Evolutionary conservation across 1,140 invertebrate genomes (phyloP).

Genomic region (Drosophila repleta): DNA sequence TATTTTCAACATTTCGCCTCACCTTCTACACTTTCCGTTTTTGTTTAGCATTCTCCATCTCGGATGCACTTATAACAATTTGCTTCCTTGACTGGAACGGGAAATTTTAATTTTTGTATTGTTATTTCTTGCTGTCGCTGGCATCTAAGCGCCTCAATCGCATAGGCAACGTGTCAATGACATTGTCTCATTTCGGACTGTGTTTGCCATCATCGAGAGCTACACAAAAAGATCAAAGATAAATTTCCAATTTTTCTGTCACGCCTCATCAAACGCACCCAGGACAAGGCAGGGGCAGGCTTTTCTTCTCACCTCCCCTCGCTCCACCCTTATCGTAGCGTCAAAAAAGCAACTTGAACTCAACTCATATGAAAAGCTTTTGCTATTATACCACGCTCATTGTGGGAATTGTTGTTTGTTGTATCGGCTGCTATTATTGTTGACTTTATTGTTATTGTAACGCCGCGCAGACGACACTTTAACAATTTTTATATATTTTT

Average conservation of each 20-base stretch:
- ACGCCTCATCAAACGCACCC: conserved; percentile 71
- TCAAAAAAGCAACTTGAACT: conserved; percentile 45
- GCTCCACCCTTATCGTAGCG: background rate
- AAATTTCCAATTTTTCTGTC: conserved; percentile 76
- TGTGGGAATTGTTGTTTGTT: conserved; percentile 55
- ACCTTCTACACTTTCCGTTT: background rate
- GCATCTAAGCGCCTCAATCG: conserved; percentile 26
- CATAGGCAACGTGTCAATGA: conserved; percentile 52
- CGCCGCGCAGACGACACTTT: conserved; percentile 71
- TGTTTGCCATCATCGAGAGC: conserved; percentile 54
- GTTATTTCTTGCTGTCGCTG: conserved; percentile 36
- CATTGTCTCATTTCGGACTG: conserved; percentile 57
- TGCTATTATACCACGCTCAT: conserved; percentile 70
- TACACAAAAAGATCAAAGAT: conserved; percentile 79
- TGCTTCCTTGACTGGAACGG: conserved; percentile 23
- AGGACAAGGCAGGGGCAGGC: conserved; percentile 10
- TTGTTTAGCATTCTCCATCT: background rate
- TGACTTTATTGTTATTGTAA: conserved; percentile 79
- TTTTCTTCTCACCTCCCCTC: too few species aligned
- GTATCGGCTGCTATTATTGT: conserved; percentile 69
- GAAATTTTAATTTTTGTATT: conserved; percentile 42
- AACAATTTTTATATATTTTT: conserved; percentile 49
- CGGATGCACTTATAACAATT: conserved; percentile 19
- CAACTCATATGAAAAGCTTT: conserved; percentile 73
- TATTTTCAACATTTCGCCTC: too few species aligned